Conservation (phyloP, 2,113 vertebrate species). For the Peucedramus taeniatus region DNA sequence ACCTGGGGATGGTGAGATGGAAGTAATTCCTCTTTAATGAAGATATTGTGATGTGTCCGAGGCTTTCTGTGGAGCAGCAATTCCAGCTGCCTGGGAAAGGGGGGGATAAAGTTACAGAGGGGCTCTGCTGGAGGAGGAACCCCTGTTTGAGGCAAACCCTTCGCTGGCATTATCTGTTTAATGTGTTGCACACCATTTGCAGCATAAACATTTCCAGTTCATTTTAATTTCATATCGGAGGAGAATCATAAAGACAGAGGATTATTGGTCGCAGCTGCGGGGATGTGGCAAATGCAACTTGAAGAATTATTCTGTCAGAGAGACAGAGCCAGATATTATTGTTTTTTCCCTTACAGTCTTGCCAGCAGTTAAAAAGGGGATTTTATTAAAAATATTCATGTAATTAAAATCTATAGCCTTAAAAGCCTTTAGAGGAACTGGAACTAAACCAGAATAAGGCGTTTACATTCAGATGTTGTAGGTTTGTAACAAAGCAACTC, state of each 20-base stretch:
- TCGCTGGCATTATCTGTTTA: conserved; percentile 48
- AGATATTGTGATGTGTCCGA: neutral
- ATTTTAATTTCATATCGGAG: conserved; percentile 63
- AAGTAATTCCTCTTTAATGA: conserved; percentile 18
- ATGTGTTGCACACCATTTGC: conserved; percentile 31
- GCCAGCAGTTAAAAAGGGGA: conserved; percentile 22
- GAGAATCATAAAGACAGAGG: conserved; percentile 55
- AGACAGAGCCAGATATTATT: conserved; percentile 40
- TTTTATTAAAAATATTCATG: conserved; percentile 59
- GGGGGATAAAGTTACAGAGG: neutral
- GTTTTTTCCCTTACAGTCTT: conserved; percentile 40
- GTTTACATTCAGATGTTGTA: neutral
- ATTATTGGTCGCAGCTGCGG: conserved; percentile 67
- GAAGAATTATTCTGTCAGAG: conserved; percentile 54
- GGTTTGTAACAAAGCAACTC: neutral
- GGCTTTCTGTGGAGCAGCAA: neutral
- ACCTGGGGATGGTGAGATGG: neutral
- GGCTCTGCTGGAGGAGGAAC: neutral
- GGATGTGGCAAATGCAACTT: conserved; percentile 44
- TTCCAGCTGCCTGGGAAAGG: conserved; percentile 20
- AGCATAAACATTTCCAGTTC: conserved; percentile 69
- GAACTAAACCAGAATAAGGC: neutral
- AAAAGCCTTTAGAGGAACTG: neutral
- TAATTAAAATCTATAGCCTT: conserved; percentile 45
- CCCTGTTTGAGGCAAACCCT: neutral